phyloP scores from a whole-genome alignment of 2,113 vertebrate species.

The Neolamprologus cancellatus region DNA sequence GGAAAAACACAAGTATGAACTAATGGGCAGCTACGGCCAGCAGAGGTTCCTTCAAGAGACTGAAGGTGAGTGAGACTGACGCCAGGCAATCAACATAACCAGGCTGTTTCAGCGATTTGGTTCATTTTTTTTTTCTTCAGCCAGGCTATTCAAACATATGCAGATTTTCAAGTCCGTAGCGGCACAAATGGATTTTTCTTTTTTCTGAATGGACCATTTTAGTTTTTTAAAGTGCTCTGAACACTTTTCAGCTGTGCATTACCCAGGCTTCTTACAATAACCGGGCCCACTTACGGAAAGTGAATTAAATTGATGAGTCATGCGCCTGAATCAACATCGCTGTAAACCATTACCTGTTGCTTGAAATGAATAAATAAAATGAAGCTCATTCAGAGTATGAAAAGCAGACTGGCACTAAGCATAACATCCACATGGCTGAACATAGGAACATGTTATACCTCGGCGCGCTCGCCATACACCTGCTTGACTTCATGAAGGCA shows the following conservation, averaged over 20 bases:
- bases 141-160: not conserved
- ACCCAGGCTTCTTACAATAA: not conserved
- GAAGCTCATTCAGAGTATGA: not conserved
- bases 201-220: not conserved
- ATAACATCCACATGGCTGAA: not conserved
- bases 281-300: not conserved
- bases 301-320: conserved; percentile 7
- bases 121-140: not conserved
- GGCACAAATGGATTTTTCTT: not conserved
- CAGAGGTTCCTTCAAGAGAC: conserved; percentile 46
- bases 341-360: not conserved
- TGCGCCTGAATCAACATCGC: not conserved
- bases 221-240: not conserved
- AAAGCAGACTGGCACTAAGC: not conserved
- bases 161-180: not conserved
- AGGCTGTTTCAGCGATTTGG: not conserved
- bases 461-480: fast-evolving
- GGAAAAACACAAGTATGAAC: conserved; percentile 64
- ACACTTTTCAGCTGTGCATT: not conserved
- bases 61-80: conserved; percentile 58
- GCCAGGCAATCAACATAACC: not conserved
- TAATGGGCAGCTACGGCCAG: conserved; percentile 56
- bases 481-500: not conserved
- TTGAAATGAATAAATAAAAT: not conserved
- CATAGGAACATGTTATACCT: not conserved